Base-by-base conservation (phyloP, 2,888 invertebrate genomes). In the Epirrhoe tristata region DNA sequence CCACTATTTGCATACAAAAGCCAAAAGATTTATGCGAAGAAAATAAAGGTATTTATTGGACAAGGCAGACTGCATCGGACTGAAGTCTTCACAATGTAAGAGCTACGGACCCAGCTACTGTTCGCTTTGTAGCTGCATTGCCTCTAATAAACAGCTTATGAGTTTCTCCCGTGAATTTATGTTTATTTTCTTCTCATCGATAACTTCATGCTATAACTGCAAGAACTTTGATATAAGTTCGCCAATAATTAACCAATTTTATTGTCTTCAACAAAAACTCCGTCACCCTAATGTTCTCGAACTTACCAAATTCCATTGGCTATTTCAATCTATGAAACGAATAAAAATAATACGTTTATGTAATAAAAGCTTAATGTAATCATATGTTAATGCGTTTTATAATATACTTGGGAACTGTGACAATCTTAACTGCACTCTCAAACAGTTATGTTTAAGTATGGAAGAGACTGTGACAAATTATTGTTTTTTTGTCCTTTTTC, bases 1-100 rank as follows among this genome's bases (percentile, higher is more conserved):
- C 73, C 72, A 73, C 73, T 79, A 87, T 87, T 82, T 84, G 83
- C 86, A 87, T 87, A 87, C 87, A 87, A 88, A 86, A 84, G 77
- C 75, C 79, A 77, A 64, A 68, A 68, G 68, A 68, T 68, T 68
- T 68, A 68, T 68, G 68, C 61, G 68, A 61, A 64, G 81, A 82
- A 83, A 84, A 82, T 80, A 79, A 77, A 78, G 76, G 81, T 81
- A 83, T 85, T 86, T 85, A 85, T 86, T 84, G 82, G 77, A 81
- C 81, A 80, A 77, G 58, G 60, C 69, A 62, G 61, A 52, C 65
- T 60, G 60, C 68, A 52, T 51, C 43, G 64, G 60, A 59, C 66
- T 65, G 64, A 66, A 66, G 66, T 69, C 64, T 56, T 61, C 67
- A 67, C 63, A 70, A 59, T 69, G 58, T 59, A 70, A 53, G 52